Base-by-base conservation (phyloP, 1,140 invertebrate species). In the Zophobas atratus region DNA sequence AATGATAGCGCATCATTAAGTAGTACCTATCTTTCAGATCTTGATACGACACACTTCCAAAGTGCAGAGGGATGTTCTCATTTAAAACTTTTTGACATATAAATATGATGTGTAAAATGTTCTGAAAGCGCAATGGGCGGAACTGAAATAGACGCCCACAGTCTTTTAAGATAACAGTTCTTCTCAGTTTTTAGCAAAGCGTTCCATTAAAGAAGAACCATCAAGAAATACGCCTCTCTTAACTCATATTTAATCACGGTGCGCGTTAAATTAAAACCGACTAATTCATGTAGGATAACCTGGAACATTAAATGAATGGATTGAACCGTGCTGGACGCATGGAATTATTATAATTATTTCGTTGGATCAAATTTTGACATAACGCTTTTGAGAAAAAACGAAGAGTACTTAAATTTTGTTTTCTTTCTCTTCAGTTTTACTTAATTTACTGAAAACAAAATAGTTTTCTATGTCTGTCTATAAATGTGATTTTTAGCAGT, bases 71-170 rank as follows among this genome's bases (percentile, higher is more conserved):
- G 49, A 51, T 51, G 49, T 51, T 20, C 49, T 51, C 49, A 8
- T 51, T 51, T 51, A 20, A 60, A 60, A 60, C 38, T 60, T 75
- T 75, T 75, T 75, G 73, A 75, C 73, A 75, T 75, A 77, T 77
- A 77, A 77, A 77, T 77, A 77, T 72, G 39, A 70, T 72, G 76
- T 77, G 76, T 72, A 77, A 77, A 77, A 72, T 55, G 67, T 72
- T 77, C 70, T 76, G 75, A 72, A 43, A 72, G 76, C 67, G 33
- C 53, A 43, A 77, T 77, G 67, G 76, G 76, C 76, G 76, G 71
- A 71, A 56, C 76, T 70, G 55, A 77, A 77, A 77, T 77, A 35
- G 48, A 77, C 76, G 76, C 76, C 76, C 67, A 72, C 76, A 56
- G 51, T 77, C 51, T 77, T 77, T 77, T 71, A 77, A 77, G 67